Base-by-base conservation (phyloP, 2,888 invertebrate species). In the Conomelus anceps region DNA sequence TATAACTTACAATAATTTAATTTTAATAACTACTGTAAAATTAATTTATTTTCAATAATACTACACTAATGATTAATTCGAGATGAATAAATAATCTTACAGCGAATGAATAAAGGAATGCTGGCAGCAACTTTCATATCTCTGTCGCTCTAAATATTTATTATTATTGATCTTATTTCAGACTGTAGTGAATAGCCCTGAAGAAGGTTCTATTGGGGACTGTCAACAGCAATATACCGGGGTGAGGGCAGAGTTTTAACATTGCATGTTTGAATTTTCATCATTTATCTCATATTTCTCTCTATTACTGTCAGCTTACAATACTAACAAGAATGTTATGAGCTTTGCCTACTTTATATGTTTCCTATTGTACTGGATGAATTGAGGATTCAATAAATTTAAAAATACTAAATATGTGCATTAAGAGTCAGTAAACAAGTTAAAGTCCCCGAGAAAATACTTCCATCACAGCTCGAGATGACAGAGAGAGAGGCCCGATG, bases 111-210 rank as follows among this genome's bases (percentile, higher is more conserved):
- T 1, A 63, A 63, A n/a, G 63, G 63, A 63, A 63, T 63, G 63
- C 63, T n/a, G 63, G 63, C 3, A n/a, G n/a, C 63, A 63, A n/a
- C 63, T 63, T 63, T 63, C 63, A n/a, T 7, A 63, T 63, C 20
- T 63, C 63, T 63, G 63, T 63, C n/a, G 13, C 63, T 63, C 63
- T 63, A 63, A 63, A 63, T n/a, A n/a, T 26, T 23, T 86, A 63
- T 23, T 23, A 22, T 63, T n/a, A 87, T 86, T 86, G 1, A 89
- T 63, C 86, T 86, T 87, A 84, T 88, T 88, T 88, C 88, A 88
- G 88, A 88, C 4, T 84, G 26, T 88, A 88, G 84, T 88, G 84
- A 26, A 84, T 88, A 88, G 88, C 88, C 84, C 84, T 88, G 88
- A 84, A 24, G 86, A 87, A 87, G 87, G 41, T 63, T 41, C 87